These are phyloP conservation scores for Merluccius polli DNA, from an alignment of 2,797 vertebrate species.

Conservation along the genomic window DNA sequence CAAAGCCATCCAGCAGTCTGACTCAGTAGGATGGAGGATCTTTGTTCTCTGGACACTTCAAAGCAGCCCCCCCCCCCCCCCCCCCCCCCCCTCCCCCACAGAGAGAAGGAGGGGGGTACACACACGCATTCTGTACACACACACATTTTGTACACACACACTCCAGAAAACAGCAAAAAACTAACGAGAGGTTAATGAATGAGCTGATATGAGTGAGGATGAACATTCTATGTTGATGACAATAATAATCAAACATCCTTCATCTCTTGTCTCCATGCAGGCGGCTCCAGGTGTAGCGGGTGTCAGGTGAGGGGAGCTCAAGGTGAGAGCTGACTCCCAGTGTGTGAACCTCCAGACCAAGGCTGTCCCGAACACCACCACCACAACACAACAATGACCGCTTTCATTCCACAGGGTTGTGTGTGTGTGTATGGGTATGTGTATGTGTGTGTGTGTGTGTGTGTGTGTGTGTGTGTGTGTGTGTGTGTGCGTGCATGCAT, in stretches of 20 bases:
- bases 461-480: no score
- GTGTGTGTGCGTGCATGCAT: no score
- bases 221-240: no score
- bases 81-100: not conserved
- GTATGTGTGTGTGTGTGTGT: no score
- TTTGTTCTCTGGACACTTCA: slow-evolving; percentile 60
- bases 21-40: slow-evolving; percentile 54
- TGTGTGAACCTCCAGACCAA: not conserved
- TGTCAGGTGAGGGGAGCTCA: not conserved
- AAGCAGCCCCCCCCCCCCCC: slow-evolving; percentile 43
- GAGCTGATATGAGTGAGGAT: no score
- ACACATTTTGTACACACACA: slow-evolving; percentile 4
- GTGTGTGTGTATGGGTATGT: no score
- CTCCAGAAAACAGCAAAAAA: not conserved
- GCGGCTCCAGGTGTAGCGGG: no score
- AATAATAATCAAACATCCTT: no score
- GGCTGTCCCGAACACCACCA: not conserved
- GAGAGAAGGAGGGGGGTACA: not conserved
- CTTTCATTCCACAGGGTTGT: not conserved
- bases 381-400: not conserved
- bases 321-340: not conserved
- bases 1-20: not conserved
- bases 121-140: not conserved
- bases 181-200: not conserved
- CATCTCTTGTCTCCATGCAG: no score